These are phyloP conservation scores for Phoenicopterus ruber DNA, from an alignment of 2,113 vertebrate genomes.

Conservation along the genomic window DNA sequence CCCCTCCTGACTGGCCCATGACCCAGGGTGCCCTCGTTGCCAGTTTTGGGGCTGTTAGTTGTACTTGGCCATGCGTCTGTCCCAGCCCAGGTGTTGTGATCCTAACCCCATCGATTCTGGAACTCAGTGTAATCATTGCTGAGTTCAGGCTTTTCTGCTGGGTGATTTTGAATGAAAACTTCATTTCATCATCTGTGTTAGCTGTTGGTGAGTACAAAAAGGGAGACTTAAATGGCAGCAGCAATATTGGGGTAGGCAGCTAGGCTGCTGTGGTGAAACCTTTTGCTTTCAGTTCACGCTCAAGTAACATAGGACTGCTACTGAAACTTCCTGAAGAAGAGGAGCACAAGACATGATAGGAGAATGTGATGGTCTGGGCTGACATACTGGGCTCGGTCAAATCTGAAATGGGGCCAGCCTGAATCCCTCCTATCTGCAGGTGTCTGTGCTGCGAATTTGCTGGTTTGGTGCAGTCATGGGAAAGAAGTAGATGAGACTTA, in stretches of 20 bases:
- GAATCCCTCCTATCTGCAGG: rapidly evolving
- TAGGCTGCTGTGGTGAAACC: not conserved
- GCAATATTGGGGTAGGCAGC: not conserved
- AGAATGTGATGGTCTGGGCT: not conserved
- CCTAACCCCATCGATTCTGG: not conserved
- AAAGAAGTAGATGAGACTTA: not conserved
- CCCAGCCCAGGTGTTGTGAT: not conserved
- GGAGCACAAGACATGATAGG: not conserved
- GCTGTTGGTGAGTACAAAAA: not conserved
- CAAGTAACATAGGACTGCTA: not conserved
- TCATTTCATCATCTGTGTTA: not conserved
- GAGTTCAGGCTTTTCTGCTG: not conserved
- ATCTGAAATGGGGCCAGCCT: not conserved
- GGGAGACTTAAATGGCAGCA: not conserved
- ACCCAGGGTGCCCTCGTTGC: not conserved
- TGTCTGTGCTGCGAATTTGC: not conserved
- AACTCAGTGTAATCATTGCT: not conserved
- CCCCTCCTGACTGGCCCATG: not conserved
- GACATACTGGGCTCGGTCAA: rapidly evolving
- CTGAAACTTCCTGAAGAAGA: not conserved
- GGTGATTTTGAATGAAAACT: not conserved
- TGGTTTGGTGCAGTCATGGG: not conserved
- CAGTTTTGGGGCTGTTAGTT: not conserved
- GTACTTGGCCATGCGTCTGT: rapidly evolving
- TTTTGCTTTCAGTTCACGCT: not conserved